phyloP scores from a whole-genome alignment of 1,140 invertebrate species.

The Gyrodactylus salaris region DNA sequence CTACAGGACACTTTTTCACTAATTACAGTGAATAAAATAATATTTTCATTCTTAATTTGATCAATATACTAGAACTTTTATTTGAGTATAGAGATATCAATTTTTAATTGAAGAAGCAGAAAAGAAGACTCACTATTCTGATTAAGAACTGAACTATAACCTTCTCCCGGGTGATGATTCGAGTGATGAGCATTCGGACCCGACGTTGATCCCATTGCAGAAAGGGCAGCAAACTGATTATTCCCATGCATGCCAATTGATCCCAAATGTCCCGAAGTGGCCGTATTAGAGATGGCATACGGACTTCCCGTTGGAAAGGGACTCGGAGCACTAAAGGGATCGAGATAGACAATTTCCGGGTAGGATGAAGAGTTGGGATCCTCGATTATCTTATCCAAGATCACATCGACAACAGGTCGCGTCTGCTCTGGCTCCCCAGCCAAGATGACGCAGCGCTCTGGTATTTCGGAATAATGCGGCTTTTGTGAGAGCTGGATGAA shows the following conservation, averaged over 20 bases:
- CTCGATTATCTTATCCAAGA: background rate
- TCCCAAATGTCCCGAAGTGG: background rate
- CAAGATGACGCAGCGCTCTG: constrained; percentile 2
- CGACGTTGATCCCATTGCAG: background rate
- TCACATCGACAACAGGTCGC: background rate
- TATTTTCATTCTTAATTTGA: too few species aligned
- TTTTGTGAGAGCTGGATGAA: constrained; percentile 7
- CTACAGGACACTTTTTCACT: too few species aligned
- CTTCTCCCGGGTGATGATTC: background rate
- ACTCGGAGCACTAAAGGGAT: background rate
- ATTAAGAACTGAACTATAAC: too few species aligned
- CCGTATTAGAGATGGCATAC: background rate
- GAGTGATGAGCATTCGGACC: too few species aligned
- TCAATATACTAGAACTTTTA: too few species aligned
- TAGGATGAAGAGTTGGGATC: background rate
- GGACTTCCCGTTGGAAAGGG: background rate
- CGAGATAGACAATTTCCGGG: background rate
- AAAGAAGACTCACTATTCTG: too few species aligned
- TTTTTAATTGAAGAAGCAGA: too few species aligned
- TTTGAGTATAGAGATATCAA: too few species aligned
- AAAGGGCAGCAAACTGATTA: background rate
- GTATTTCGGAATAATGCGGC: background rate
- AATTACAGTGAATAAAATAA: too few species aligned
- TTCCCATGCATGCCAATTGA: background rate
- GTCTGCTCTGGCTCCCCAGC: background rate